Base-by-base conservation (phyloP, 2,888 invertebrate species). In the Teleiodes luculella region DNA sequence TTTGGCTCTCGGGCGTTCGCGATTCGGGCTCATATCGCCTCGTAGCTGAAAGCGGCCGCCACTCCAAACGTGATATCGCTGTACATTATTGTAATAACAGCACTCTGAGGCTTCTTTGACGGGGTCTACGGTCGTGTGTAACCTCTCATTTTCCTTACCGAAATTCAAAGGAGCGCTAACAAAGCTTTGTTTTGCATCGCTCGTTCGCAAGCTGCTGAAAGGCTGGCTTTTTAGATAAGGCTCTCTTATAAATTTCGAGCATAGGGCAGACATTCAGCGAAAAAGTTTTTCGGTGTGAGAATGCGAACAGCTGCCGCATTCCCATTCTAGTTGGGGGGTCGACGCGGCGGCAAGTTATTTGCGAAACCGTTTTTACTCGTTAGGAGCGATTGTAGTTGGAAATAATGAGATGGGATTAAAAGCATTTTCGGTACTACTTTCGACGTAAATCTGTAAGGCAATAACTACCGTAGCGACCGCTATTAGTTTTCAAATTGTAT, bases 181-280 rank as follows among this genome's bases (percentile, higher is more conserved):
- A 87, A 88, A 86, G 87, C 87, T 86, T 88, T 88, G 86, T 87
- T 88, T 87, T 86, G 85, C 87, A 83, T 86, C 81, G 83, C 81
- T 74, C 79, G 80, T 80, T 79, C 72, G 67, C 74, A 79, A 80
- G 80, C 82, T 74, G 76, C 71, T 86, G 86, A 87, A 86, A 86
- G 80, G 82, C 84, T 80, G 82, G 78, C 88, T 85, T 88, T 87
- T 87, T 86, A 86, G 86, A 86, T 86, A 86, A 86, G 80, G 83
- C 76, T 78, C 83, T 78, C 82, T 83, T 85, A 85, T 83, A 83
- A 83, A 86, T 86, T 86, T 82, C 69, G 78, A 78, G 75, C 73
- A 76, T 76, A 71, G 75, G 77, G 73, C 78, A 79, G 78, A 78
- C 74, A 79, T 78, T 82, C 74, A 70, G 68, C 70, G 74, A 74